Conservation (phyloP, 2,888 invertebrate genomes). For the Pediacus dermestoides region DNA sequence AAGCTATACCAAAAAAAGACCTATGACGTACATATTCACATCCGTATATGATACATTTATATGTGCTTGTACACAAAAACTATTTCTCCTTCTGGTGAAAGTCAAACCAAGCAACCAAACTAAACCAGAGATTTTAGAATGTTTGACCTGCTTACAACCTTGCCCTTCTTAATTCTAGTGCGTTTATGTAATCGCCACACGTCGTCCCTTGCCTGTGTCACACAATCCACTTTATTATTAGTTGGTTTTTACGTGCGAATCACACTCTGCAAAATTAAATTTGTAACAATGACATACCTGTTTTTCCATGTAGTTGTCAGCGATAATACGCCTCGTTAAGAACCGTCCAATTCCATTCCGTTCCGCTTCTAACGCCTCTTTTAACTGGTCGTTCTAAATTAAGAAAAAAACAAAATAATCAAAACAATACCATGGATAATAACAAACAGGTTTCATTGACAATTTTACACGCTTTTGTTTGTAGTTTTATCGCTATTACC, state of each 20-base stretch:
- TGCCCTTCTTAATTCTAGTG: constrained; percentile 19
- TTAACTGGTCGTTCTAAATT: constrained; percentile 56
- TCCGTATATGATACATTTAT: too few species aligned
- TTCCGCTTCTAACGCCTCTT: constrained; percentile 55
- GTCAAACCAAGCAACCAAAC: too few species aligned
- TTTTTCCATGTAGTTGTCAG: constrained; percentile 25
- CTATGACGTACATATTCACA: too few species aligned
- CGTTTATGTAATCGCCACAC: not conserved
- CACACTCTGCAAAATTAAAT: constrained; percentile 6
- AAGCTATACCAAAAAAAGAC: too few species aligned
- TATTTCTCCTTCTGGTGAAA: constrained; percentile 1
- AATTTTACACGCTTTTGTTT: too few species aligned
- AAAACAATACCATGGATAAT: not conserved
- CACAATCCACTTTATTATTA: constrained; percentile 1
- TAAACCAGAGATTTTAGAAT: constrained; percentile 7
- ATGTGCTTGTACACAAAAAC: too few species aligned
- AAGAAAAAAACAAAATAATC: constrained; percentile 8
- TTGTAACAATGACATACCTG: constrained; percentile 30
- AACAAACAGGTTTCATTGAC: not conserved
- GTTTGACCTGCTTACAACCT: constrained; percentile 20
- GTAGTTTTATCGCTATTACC: constrained; percentile 21
- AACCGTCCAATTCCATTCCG: constrained; percentile 52
- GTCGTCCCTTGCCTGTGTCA: too few species aligned
- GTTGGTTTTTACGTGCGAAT: constrained; percentile 4
- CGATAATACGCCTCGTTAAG: constrained; percentile 27